Percentiles rank a stretch among this genome's conserved stretches.
Evolutionary conservation across 2,888 invertebrate species (phyloP).

Genomic region (Mythimna albipuncta): DNA sequence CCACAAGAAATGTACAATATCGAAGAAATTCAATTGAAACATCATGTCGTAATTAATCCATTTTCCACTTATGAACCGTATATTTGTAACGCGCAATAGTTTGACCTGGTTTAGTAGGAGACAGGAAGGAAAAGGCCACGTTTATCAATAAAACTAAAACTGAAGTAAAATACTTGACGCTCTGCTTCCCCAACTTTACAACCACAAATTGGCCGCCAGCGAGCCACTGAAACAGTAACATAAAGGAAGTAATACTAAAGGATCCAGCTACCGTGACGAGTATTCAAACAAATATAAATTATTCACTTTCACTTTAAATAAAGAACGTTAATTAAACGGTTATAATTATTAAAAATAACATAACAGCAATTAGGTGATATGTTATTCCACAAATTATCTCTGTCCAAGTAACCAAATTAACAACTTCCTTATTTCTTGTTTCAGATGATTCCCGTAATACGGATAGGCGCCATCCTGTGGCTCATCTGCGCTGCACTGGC

Average conservation of each 20-base stretch:
- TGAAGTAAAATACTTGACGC: conserved; percentile 29
- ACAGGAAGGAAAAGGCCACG: conserved; percentile 4
- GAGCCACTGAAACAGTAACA: conserved; percentile 38
- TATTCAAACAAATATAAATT: conserved; percentile 60
- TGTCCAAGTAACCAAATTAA: conserved; percentile 32
- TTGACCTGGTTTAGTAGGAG: conserved; percentile 1
- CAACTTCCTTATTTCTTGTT: conserved; percentile 68
- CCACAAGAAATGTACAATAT: not conserved
- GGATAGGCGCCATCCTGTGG: conserved; percentile 82
- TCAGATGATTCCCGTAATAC: conserved; percentile 89
- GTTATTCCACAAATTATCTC: conserved; percentile 34
- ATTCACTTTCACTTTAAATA: conserved; percentile 65
- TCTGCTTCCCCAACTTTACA: conserved; percentile 31
- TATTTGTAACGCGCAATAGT: not conserved
- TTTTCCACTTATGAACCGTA: not conserved
- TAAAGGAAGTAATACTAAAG: conserved; percentile 60
- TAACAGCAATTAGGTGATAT: conserved; percentile 44
- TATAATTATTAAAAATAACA: conserved; percentile 51
- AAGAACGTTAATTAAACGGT: conserved; percentile 56
- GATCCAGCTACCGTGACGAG: conserved; percentile 55
- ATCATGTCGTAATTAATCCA: not conserved
- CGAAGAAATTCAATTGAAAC: not conserved
- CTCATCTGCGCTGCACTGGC: conserved; percentile 76
- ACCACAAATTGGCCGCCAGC: conserved; percentile 38
- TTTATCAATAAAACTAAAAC: conserved; percentile 13